Base-by-base conservation (phyloP, 2,888 invertebrate species). In the Leptopilina syphax region DNA sequence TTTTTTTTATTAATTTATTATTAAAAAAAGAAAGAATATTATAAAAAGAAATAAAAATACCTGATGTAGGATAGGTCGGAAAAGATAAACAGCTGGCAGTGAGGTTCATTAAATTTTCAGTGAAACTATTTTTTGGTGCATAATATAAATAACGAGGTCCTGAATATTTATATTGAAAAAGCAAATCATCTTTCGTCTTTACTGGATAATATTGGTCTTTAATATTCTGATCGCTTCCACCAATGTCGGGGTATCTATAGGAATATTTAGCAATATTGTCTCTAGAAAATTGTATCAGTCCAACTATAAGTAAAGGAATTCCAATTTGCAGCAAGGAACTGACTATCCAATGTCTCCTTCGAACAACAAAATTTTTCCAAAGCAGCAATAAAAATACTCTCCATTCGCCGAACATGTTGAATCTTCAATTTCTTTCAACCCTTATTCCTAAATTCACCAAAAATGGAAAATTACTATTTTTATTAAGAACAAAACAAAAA, bases 261-360 rank as follows among this genome's bases (percentile, higher is more conserved):
- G 63, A n/a, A 7, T 6, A 27, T 24, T 24, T 60, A n/a, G 24
- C 4, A 0, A 24, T 3, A 44, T 86, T 85, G 70, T 87, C 87
- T 84, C 90, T 84, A 8, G 88, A 86, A 3, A 85, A 81, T 82
- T 90, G 89, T 54, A 88, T 86, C 6, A 90, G 82, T 12, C 86
- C 34, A 50, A 92, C 89, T 54, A 91, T 79, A 12, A 85, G 65
- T 5, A 91, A 63, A 6, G 91, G 91, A 78, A 91, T 80, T 9
- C 87, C 47, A 79, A 89, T 84, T 80, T 92, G 88, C 7, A 89
- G 77, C 12, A 91, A 87, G 34, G 91, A 13, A 8, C 84, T 87
- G 57, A 84, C 78, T 66, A 88, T 86, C 90, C 91, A 91, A 68
- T 91, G 89, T 24, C 89, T 88, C 60, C 84, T 88, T 18, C 92